Evolutionary conservation across 2,888 invertebrate species (phyloP).

Genomic region (Ceriagrion tenellum): DNA sequence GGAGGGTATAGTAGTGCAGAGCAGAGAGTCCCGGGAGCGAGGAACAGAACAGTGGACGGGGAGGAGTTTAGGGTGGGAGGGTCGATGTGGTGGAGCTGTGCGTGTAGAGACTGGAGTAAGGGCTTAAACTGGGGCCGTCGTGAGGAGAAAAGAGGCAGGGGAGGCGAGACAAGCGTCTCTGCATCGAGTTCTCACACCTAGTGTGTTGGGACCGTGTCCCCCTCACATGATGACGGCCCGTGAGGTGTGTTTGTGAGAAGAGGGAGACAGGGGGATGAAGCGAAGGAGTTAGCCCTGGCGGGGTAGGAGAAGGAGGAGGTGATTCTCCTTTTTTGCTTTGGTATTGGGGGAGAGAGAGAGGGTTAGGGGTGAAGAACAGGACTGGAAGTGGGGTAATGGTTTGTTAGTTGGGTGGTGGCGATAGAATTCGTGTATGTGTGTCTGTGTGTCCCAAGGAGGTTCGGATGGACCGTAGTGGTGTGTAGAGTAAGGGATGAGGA

Average conservation of each 20-base stretch:
- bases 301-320: not conserved
- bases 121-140: conserved; percentile 17
- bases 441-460: not conserved
- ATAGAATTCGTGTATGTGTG: not conserved
- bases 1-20: no score
- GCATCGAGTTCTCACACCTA: conserved; percentile 57
- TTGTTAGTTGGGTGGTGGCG: conserved; percentile 35
- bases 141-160: no score
- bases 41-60: not conserved
- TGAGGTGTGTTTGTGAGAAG: conserved; percentile 9
- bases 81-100: not conserved
- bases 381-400: conserved; percentile 25
- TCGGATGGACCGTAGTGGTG: not conserved
- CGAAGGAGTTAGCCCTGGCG: not conserved
- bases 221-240: not conserved
- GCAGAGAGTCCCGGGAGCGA: not conserved
- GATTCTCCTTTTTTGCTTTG: not conserved
- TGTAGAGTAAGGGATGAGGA: not conserved
- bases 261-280: not conserved
- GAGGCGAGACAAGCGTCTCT: conserved; percentile 18
- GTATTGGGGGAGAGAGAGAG: not conserved
- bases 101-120: conserved; percentile 40
- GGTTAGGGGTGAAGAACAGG: not conserved
- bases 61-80: not conserved
- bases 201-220: conserved; percentile 62